These are phyloP conservation scores for Sicus ferrugineus DNA, from an alignment of 2,888 invertebrate genomes.

Conservation along the genomic window DNA sequence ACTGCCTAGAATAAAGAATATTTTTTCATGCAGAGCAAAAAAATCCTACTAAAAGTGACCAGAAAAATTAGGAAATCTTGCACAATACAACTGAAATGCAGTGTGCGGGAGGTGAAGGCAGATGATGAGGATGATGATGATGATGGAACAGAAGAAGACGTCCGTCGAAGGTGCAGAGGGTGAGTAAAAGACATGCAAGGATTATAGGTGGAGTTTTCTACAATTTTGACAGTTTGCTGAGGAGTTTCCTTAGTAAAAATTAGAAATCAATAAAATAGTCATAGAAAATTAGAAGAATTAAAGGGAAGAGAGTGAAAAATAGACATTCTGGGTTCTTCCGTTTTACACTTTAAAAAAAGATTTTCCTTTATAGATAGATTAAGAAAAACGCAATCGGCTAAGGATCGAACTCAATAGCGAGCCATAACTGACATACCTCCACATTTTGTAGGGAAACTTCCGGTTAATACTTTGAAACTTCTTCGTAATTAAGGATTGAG, in stretches of 20 bases:
- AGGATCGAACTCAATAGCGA: background rate
- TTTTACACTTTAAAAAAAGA: background rate
- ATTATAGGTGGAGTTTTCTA: background rate
- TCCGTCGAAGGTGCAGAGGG: background rate
- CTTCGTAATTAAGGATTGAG: too few relatives aligned
- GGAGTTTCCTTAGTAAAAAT: slow-evolving; percentile 8
- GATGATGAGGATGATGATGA: slow-evolving; percentile 2
- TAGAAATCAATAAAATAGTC: too few relatives aligned
- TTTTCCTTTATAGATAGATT: background rate
- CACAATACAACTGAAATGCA: slow-evolving; percentile 6
- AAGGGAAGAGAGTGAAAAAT: background rate
- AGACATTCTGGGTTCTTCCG: background rate
- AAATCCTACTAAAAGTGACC: slow-evolving; percentile 16
- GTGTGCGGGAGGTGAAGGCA: background rate
- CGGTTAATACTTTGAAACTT: background rate
- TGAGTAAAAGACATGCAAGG: background rate
- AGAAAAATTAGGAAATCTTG: slow-evolving; percentile 29
- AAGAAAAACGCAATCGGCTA: background rate
- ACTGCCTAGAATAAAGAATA: background rate
- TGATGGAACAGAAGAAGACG: slow-evolving; percentile 1
- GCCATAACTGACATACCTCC: background rate
- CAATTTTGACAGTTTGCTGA: slow-evolving; percentile 25
- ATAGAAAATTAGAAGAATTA: background rate
- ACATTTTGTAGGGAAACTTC: background rate
- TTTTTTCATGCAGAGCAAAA: background rate